Base-by-base conservation (phyloP, 2,888 invertebrate species). In the Chalcis sispes region DNA sequence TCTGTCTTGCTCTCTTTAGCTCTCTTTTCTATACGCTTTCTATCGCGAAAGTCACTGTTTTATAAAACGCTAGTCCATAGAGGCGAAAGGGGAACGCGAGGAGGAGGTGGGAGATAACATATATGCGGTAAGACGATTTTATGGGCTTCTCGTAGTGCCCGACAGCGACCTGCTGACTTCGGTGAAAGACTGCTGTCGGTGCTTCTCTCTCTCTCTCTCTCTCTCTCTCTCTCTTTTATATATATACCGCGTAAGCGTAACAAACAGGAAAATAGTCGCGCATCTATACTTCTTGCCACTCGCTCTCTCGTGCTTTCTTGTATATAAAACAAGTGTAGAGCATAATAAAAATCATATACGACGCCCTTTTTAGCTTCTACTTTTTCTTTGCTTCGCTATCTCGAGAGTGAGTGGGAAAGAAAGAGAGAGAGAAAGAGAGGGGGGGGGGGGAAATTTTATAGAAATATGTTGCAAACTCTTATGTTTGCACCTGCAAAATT, bases 71-170 rank as follows among this genome's bases (percentile, higher is more conserved):
- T 15, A 48, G 50, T 18, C 46, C 48, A n/a, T n/a, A n/a, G n/a
- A n/a, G n/a, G n/a, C n/a, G n/a, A n/a, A n/a, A n/a, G n/a, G 65
- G 50, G 25, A 23, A 13, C 52, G 8, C 25, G 59, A 27, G n/a
- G 23, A 2, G 23, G 32, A 27, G 25, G 77, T 61, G n/a, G n/a
- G n/a, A n/a, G n/a, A n/a, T n/a, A n/a, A n/a, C n/a, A n/a, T n/a
- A 81, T 83, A 36, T 81, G 82, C 73, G 80, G 82, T 83, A 84
- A 85, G 83, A 84, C 84, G 84, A 85, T 85, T 85, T 85, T 85
- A 85, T 83, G 80, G 81, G 81, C 79, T 83, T 82, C 82, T 83
- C 79, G 77, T 77, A 79, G 58, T 8, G 25, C n/a, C 52, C 40
- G 77, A 81, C 76, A 82, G 82, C 81, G 81, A 83, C 79, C 82